These are phyloP conservation scores for Nycticryphes semicollaris DNA, from an alignment of 2,113 vertebrate species.

Conservation along the genomic window DNA sequence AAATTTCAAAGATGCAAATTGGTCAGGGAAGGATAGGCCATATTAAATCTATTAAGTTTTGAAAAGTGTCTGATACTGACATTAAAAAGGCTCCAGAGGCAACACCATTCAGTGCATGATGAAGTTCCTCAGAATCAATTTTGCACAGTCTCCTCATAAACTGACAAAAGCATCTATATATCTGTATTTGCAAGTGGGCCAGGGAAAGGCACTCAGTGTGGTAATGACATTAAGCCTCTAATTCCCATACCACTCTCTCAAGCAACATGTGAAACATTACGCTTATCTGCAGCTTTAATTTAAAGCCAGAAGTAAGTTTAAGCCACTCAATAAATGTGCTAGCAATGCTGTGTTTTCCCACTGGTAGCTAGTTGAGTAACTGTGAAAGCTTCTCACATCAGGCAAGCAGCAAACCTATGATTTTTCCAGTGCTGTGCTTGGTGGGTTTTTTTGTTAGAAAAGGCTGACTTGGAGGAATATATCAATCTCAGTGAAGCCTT, in stretches of 20 bases:
- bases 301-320: neutral
- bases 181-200: neutral
- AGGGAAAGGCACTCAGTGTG: neutral
- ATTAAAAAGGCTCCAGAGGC: conserved; percentile 53
- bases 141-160: neutral
- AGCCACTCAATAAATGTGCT: neutral
- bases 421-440: neutral
- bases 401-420: neutral
- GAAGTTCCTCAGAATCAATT: conserved; percentile 44
- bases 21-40: conserved; percentile 10
- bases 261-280: neutral
- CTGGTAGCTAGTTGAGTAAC: neutral
- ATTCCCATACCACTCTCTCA: neutral
- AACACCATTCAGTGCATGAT: conserved; percentile 21
- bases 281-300: conserved; percentile 1
- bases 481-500: neutral
- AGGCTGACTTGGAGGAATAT: neutral
- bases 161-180: neutral
- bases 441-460: neutral
- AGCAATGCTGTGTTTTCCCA: neutral
- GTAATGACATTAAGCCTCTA: neutral
- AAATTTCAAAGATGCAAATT: conserved; percentile 63
- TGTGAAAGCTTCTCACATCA: neutral
- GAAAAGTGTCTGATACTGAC: conserved; percentile 43
- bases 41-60: conserved; percentile 61